Percentiles rank a stretch among this genome's conserved stretches.
Conservation (phyloP, 2,888 invertebrate genomes). For the Rotaria magnacalcarata region DNA sequence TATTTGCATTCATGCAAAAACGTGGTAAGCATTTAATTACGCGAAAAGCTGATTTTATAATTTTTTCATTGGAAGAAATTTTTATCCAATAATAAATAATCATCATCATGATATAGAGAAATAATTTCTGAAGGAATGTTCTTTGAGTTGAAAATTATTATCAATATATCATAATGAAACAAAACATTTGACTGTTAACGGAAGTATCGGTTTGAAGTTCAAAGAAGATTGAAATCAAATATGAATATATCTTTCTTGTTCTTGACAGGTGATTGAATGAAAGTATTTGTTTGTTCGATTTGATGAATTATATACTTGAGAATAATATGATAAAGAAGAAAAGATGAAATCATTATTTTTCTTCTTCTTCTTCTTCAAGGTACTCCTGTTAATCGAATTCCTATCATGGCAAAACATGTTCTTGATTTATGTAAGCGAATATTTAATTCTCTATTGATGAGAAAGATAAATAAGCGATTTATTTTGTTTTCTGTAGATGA, state of each 20-base stretch:
- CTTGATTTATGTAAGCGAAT: slow-evolving; percentile 69
- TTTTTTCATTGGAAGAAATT: neutral
- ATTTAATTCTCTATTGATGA: neutral
- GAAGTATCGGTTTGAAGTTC: neutral
- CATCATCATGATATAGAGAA: too few species aligned
- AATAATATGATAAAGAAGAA: neutral
- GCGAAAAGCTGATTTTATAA: too few species aligned
- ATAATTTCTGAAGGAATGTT: too few species aligned
- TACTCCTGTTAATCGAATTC: slow-evolving; percentile 93
- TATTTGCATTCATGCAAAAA: slow-evolving; percentile 97
- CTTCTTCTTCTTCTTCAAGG: slow-evolving; percentile 64
- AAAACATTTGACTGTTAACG: slow-evolving; percentile 22
- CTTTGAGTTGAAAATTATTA: neutral
- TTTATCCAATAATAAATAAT: neutral
- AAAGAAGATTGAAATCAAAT: slow-evolving; percentile 11
- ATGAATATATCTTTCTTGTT: neutral
- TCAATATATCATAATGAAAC: slow-evolving; percentile 4
- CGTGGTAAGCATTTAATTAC: slow-evolving; percentile 70
- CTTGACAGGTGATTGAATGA: slow-evolving; percentile 13
- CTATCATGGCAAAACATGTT: slow-evolving; percentile 99
- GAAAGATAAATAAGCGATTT: neutral
- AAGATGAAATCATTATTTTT: neutral
- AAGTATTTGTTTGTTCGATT: slow-evolving; percentile 25
- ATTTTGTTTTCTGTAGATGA: slow-evolving; percentile 64
- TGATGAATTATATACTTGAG: slow-evolving; percentile 18